A percentile compares a stretch with the other conserved stretches of the same genome.
Evolutionary conservation across 2,113 vertebrate genomes (phyloP).

Genomic region (Agelaius phoeniceus): DNA sequence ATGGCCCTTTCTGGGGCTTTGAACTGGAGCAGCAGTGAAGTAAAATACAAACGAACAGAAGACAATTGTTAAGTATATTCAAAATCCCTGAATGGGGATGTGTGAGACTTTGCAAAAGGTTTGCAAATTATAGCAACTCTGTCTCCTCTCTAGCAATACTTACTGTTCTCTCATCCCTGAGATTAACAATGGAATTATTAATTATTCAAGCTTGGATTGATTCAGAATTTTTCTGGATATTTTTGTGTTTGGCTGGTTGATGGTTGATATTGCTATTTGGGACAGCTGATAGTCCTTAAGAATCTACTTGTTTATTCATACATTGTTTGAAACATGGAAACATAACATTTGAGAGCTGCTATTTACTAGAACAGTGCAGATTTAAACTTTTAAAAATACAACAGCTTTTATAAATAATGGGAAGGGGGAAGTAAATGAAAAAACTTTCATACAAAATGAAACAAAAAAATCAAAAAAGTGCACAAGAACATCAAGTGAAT

Average conservation of each 20-base stretch:
- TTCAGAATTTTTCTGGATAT: not conserved
- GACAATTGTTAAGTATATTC: conserved; percentile 3
- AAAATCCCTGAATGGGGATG: conserved; percentile 12
- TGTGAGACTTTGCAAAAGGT: not conserved
- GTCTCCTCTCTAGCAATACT: not conserved
- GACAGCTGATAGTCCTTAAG: conserved; percentile 12
- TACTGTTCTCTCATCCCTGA: not conserved
- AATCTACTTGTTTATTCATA: conserved; percentile 45
- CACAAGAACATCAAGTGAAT: conserved; percentile 60
- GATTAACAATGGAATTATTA: not conserved
- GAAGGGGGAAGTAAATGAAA: conserved; percentile 45
- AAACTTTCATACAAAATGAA: conserved; percentile 62
- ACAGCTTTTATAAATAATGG: conserved; percentile 57
- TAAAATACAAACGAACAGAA: conserved; percentile 8
- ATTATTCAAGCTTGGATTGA: not conserved
- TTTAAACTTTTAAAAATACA: conserved; percentile 18
- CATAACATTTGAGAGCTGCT: not conserved
- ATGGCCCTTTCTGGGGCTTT: not conserved
- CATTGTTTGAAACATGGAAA: not conserved
- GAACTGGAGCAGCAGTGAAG: not conserved
- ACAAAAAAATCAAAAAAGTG: conserved; percentile 47
- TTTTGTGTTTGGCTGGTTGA: not conserved
- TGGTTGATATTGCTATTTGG: not conserved
- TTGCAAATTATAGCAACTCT: conserved; percentile 10
- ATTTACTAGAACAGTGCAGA: conserved; percentile 35